phyloP scores from a whole-genome alignment of 2,888 invertebrate genomes.

The Cataglyphis rosenhaueri region DNA sequence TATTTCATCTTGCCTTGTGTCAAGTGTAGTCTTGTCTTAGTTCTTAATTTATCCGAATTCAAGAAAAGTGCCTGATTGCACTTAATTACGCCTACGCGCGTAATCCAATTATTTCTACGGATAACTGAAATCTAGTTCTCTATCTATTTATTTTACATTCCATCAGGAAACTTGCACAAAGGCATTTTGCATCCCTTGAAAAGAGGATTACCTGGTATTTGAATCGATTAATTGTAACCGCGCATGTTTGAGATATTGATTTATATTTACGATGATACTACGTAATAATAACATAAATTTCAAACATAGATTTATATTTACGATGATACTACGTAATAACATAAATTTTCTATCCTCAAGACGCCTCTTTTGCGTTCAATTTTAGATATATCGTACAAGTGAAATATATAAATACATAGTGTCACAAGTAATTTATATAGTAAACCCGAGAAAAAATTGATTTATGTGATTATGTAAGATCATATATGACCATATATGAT shows the following conservation, averaged over 20 bases:
- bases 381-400: neutral
- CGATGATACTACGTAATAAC: neutral
- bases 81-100: neutral
- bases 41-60: neutral
- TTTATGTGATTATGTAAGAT: too few species aligned
- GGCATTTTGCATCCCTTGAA: neutral
- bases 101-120: neutral
- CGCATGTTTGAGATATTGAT: constrained; percentile 35
- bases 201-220: neutral
- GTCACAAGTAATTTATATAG: neutral
- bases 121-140: neutral
- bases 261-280: constrained; percentile 15
- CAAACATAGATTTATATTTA: constrained; percentile 27
- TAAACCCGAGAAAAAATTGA: too few species aligned
- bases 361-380: neutral
- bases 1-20: neutral
- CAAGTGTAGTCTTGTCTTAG: neutral
- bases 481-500: too few species aligned
- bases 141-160: constrained; percentile 23
- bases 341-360: neutral
- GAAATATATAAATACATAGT: neutral
- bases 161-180: neutral
- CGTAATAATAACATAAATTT: constrained; percentile 21
- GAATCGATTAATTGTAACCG: neutral
- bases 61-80: neutral